Evolutionary conservation across 2,888 invertebrate genomes (phyloP).

Genomic region (Clostera curtula): DNA sequence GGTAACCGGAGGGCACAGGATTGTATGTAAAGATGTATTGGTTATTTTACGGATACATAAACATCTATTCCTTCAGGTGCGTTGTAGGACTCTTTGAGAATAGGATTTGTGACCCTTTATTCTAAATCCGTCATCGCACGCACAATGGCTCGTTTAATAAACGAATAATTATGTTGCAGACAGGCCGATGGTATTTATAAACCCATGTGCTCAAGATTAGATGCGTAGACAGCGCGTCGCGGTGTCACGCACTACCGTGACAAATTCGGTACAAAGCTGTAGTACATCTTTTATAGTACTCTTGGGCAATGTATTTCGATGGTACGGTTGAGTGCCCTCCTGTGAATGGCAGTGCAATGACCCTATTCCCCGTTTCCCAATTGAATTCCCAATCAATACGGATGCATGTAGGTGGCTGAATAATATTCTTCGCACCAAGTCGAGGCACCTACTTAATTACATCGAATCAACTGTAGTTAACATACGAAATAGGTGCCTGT

Average conservation of each 20-base stretch:
- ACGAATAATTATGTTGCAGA: constrained; percentile 22
- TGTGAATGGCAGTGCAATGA: constrained; percentile 46
- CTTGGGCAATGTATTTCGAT: constrained; percentile 28
- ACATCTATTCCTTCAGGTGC: too few relatives aligned
- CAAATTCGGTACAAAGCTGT: constrained; percentile 39
- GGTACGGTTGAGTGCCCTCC: constrained; percentile 35
- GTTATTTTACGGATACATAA: too few relatives aligned
- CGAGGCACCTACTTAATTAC: too few relatives aligned
- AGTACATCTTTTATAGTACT: constrained; percentile 16
- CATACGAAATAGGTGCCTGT: too few relatives aligned
- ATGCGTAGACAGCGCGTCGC: constrained; percentile 54
- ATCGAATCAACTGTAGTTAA: too few relatives aligned
- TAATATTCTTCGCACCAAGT: too few relatives aligned
- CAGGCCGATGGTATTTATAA: constrained; percentile 47
- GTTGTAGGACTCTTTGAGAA: too few relatives aligned
- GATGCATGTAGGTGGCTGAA: too few relatives aligned
- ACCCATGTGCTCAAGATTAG: constrained; percentile 35
- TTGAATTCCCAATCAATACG: constrained; percentile 19
- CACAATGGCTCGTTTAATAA: constrained; percentile 50
- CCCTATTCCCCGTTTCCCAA: constrained; percentile 29
- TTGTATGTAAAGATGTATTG: too few relatives aligned
- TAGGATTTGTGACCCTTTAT: too few relatives aligned
- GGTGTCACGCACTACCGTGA: constrained; percentile 32
- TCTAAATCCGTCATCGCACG: too few relatives aligned
- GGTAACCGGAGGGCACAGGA: too few relatives aligned